Conservation (phyloP, 2,113 vertebrate genomes). For the Chaetura pelagica region DNA sequence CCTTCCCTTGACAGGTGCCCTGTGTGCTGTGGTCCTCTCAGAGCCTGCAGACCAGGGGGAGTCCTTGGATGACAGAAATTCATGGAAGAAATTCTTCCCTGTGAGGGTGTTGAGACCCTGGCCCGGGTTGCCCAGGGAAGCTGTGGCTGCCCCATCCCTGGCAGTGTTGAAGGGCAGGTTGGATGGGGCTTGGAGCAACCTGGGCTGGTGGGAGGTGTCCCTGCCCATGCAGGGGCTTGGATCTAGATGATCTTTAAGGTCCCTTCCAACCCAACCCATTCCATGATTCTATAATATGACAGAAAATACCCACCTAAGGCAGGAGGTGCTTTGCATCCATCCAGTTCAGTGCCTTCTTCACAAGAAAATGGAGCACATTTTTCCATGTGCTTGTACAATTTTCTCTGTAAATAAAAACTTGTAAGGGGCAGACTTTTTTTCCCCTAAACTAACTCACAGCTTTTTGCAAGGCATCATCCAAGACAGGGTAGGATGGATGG, state of each 20-base stretch:
- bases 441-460: neutral
- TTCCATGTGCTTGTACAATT: neutral
- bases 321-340: neutral
- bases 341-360: neutral
- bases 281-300: too few species aligned
- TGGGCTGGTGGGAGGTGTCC: too few species aligned
- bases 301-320: neutral
- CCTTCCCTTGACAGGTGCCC: rapidly evolving
- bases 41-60: neutral
- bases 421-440: neutral
- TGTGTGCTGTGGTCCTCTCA: neutral
- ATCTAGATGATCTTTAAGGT: too few species aligned
- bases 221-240: too few species aligned
- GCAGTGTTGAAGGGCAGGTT: too few species aligned
- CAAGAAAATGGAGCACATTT: neutral
- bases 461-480: neutral
- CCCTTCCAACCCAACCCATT: too few species aligned
- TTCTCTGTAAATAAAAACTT: neutral
- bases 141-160: too few species aligned
- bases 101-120: too few species aligned
- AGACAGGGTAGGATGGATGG: neutral
- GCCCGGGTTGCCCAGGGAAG: too few species aligned
- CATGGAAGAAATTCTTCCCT: too few species aligned
- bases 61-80: neutral
- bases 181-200: too few species aligned